A percentile compares a stretch with the other conserved stretches of the same genome.
Evolutionary conservation across 1,140 invertebrate species (phyloP).

Genomic region (Drosophila rufa): DNA sequence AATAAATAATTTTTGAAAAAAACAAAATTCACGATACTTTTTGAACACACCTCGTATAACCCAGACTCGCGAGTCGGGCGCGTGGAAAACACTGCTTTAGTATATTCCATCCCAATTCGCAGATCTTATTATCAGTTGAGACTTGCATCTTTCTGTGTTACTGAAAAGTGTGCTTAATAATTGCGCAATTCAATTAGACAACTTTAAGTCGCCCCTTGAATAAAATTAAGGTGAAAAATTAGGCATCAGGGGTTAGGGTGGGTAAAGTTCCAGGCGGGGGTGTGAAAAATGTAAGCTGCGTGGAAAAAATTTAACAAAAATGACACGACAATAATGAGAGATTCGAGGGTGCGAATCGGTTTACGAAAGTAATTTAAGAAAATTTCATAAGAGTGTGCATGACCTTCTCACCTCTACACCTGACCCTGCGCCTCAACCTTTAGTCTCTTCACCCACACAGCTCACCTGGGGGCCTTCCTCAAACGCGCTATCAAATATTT

Average conservation of each 20-base stretch:
- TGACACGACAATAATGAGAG: constrained; percentile 33
- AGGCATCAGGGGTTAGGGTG: neutral
- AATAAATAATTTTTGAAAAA: too few relatives aligned
- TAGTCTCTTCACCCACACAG: neutral
- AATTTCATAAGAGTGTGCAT: constrained; percentile 46
- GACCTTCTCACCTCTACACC: constrained; percentile 24
- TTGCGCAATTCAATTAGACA: constrained; percentile 44
- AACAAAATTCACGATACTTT: too few relatives aligned
- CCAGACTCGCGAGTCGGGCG: too few relatives aligned
- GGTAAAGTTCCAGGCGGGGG: constrained; percentile 10
- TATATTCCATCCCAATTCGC: too few relatives aligned
- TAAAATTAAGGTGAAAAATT: neutral
- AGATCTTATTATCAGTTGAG: too few relatives aligned
- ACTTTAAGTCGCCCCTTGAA: constrained; percentile 37
- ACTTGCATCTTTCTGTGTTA: neutral
- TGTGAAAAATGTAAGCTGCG: constrained; percentile 1
- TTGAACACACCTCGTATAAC: too few relatives aligned
- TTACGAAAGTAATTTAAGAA: constrained; percentile 51
- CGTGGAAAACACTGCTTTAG: too few relatives aligned
- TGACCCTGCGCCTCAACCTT: neutral
- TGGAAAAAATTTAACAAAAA: neutral
- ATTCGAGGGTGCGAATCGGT: constrained; percentile 39
- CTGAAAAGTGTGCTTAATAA: constrained; percentile 24
- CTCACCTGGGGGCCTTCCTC: neutral
- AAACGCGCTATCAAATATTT: constrained; percentile 22